Evolutionary conservation across 2,797 vertebrate species (phyloP), one percentile per base, ranked within the genome.

Genomic region (Chanos chanos): DNA sequence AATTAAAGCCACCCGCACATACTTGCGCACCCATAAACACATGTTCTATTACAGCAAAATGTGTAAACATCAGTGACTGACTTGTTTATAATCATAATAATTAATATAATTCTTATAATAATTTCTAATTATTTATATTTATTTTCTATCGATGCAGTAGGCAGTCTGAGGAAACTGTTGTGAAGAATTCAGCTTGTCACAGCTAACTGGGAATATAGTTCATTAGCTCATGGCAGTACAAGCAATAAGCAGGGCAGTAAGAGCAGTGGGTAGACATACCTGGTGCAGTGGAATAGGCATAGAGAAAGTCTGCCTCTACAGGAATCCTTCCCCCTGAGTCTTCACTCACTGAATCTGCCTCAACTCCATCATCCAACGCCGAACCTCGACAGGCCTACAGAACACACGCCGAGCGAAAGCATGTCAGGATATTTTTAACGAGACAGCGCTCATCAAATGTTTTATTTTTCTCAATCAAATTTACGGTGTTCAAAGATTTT

Each of bases 261-360:
- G 8, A 40, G n/a, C 22, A 18, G 8, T 12, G 22, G 19, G 13
- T 37, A 72, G 41, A 43, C n/a, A 68, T 82, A 97, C 96, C 95
- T 70, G 94, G 93, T 37, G 89, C 93, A 10, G 94, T 94, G 34
- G 94, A 97, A 69, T 94, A 98, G 0, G 89, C 93, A 4, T 95
- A 97, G 10, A 98, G 52, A 73, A 94, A 98, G 66, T 98, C 94
- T 0, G 96, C 94, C 79, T 97, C 94, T 15, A 97, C 87, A 0
- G 96, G 96, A 73, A 98, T 95, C 80, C 79, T 93, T 12, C 7
- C 5, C 1, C 15, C 28, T 1, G 75, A 59, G 3, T 77, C 56
- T 1, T 72, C 81, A 0, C 0, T 1, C 0, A 12, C 40, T 10
- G 89, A 85, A 70, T 97, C 95, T 0, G 75, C n/a, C 76, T 95